Evolutionary conservation across 2,113 vertebrate species (phyloP), one percentile per base, ranked within the genome.

Genomic region (Pachycephala philippinensis): DNA sequence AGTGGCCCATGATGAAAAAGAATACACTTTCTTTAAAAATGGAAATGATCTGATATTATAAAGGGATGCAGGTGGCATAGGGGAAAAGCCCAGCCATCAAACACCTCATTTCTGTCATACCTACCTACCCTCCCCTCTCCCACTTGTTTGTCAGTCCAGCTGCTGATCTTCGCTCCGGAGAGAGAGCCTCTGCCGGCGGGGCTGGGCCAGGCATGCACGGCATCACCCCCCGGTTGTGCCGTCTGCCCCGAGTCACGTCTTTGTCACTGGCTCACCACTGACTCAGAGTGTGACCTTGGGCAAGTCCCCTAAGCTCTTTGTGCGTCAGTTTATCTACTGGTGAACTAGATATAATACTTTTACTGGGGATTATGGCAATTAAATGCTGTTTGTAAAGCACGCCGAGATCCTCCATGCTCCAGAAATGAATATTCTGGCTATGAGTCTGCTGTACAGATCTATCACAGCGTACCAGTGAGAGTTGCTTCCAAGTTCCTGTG

Each of bases 11-110:
- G 91, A 96, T 97, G 97, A 97, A 97, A 97, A 97, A 96, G 96
- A 97, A 97, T 69, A 84, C 77, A 89, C 93, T 97, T 97, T 71
- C 93, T 97, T 97, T 97, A 93, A 96, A 97, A 95, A 97, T 95
- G 93, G 84, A 97, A 97, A 96, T 93, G 63, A 94, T 95, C 89
- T 37, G 40, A 71, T 94, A 42, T 69, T 92, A 90, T 95, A 94
- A 97, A 97, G 87, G 90, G 97, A 95, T 92, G 92, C 96, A 97
- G 89, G 94, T 95, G 96, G 93, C 93, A 70, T 84, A 86, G 84
- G 92, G 84, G 90, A 95, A 79, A 90, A 94, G 90, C 91, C 89
- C 87, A 95, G 76, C 93, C 95, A 87, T 95, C 97, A 96, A 95
- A 94, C 81, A 87, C 79, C 86, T 94, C 45, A 6, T 33, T 93